A percentile compares a stretch with the other conserved stretches of the same genome.
Evolutionary conservation across 2,888 invertebrate genomes (phyloP).

Genomic region (Ornithoptera alexandrae): DNA sequence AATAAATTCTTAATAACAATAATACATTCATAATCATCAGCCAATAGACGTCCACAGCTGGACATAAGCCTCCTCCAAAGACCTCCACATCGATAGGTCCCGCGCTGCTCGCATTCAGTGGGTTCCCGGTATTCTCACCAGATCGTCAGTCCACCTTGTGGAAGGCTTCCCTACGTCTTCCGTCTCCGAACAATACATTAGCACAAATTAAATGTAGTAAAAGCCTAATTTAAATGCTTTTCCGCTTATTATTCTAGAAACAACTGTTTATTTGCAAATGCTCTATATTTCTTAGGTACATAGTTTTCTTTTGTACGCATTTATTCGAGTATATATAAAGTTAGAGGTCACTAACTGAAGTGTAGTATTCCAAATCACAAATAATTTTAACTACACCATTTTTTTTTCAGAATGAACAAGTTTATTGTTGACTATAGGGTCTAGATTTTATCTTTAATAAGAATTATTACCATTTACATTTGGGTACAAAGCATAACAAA

Average conservation of each 20-base stretch:
- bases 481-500: not conserved
- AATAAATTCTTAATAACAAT: not conserved
- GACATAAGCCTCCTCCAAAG: no score
- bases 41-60: no score
- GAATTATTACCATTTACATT: not conserved
- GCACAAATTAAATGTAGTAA: not conserved
- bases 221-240: slow-evolving; percentile 1
- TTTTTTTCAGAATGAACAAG: not conserved
- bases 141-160: no score
- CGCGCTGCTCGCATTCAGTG: no score
- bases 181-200: not conserved
- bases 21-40: not conserved
- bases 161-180: no score
- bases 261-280: no score
- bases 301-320: slow-evolving; percentile 6
- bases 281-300: no score
- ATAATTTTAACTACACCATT: not conserved
- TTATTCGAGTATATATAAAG: slow-evolving; percentile 12
- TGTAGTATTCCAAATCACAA: slow-evolving; percentile 4
- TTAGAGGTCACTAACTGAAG: not conserved
- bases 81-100: no score
- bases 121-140: no score
- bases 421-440: not conserved
- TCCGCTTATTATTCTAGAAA: not conserved
- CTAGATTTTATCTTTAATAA: not conserved